These are phyloP conservation scores for Galemys pyrenaicus DNA, from an alignment of 2,113 vertebrate genomes.

Conservation along the genomic window DNA sequence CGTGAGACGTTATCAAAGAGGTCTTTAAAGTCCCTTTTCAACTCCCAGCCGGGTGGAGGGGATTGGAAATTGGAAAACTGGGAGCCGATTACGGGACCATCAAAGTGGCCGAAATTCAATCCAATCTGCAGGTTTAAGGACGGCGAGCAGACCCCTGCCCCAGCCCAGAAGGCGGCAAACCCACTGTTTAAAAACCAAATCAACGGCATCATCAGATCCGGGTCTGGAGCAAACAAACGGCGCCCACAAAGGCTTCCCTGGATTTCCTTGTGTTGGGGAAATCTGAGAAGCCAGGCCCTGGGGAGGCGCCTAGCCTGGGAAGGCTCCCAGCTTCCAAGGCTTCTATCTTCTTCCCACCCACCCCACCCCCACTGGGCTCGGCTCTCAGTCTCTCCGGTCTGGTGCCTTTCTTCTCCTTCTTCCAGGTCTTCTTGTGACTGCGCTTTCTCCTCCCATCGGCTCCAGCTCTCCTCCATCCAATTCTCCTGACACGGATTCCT, in stretches of 20 bases:
- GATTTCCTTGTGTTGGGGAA: constrained; percentile 68
- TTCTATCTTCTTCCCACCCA: background rate
- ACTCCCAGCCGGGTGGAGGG: constrained; percentile 39
- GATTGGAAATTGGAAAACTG: constrained; percentile 79
- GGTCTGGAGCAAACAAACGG: constrained; percentile 73
- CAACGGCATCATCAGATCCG: constrained; percentile 71
- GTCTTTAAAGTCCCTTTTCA: constrained; percentile 77
- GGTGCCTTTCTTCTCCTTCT: background rate
- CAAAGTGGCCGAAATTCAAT: constrained; percentile 82
- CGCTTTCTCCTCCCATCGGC: background rate
- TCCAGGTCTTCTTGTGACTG: background rate
- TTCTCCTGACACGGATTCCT: too few relatives aligned
- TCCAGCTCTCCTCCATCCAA: background rate
- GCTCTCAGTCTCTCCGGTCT: constrained; percentile 29
- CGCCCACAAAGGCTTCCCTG: constrained; percentile 73
- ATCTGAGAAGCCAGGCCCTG: constrained; percentile 72
- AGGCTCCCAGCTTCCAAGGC: constrained; percentile 34
- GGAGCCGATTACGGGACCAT: constrained; percentile 74
- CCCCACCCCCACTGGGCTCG: background rate
- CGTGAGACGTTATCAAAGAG: constrained; percentile 78
- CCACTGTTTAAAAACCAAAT: constrained; percentile 78
- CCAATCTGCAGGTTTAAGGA: constrained; percentile 75
- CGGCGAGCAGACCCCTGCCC: constrained; percentile 71
- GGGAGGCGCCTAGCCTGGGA: constrained; percentile 44
- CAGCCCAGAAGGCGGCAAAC: constrained; percentile 69